Evolutionary conservation across 2,113 vertebrate species (phyloP).

Genomic region (Salvelinus alpinus): DNA sequence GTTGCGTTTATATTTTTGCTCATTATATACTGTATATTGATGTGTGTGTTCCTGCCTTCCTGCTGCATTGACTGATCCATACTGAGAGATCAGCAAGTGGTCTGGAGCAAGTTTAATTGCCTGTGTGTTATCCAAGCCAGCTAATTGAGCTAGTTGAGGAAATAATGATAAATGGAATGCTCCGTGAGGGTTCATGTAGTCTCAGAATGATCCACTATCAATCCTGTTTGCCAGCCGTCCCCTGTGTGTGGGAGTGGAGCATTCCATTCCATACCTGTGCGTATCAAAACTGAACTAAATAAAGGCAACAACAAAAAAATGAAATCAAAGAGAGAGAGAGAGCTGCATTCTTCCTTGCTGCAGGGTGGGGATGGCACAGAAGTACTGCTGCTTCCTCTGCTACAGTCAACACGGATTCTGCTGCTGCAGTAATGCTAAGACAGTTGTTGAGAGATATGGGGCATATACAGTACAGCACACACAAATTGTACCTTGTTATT

Average conservation of each 20-base stretch:
- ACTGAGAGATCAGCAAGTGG: conserved; percentile 2
- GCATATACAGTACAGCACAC: neutral
- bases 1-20: no score
- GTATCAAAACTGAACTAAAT: conserved; percentile 31
- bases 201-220: conserved; percentile 24
- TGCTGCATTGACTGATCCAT: conserved; percentile 7
- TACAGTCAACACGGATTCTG: neutral
- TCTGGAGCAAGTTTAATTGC: conserved; percentile 38
- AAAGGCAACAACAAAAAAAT: neutral
- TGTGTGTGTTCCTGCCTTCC: neutral
- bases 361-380: conserved; percentile 8
- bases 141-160: conserved; percentile 51
- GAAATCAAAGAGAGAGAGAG: neutral
- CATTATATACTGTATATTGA: neutral
- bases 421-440: neutral
- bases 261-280: conserved; percentile 55
- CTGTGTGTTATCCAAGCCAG: conserved; percentile 51
- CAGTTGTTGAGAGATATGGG: neutral
- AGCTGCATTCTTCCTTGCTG: conserved; percentile 12
- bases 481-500: no score
- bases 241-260: conserved; percentile 42
- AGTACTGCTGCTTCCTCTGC: neutral
- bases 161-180: conserved; percentile 46
- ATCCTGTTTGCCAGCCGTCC: conserved; percentile 39
- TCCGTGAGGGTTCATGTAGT: conserved; percentile 15